Conservation (phyloP, 2,113 vertebrate genomes). For the Anseranas semipalmata region DNA sequence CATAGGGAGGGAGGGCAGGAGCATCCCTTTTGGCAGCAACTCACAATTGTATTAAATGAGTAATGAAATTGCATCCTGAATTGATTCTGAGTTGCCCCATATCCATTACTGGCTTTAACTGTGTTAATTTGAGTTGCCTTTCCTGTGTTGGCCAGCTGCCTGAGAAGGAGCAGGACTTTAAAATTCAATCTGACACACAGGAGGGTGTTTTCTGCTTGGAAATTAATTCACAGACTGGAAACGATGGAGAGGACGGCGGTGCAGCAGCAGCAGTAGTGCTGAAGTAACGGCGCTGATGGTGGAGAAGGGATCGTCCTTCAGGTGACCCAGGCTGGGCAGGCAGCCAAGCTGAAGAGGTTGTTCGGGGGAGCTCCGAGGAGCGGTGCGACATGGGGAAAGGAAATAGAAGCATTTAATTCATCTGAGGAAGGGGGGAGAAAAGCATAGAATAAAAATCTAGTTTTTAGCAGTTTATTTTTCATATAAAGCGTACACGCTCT, state of each 20-base stretch:
- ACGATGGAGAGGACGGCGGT: background rate
- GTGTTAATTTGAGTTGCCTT: background rate
- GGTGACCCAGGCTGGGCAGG: background rate
- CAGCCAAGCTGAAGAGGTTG: background rate
- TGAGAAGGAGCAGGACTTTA: background rate
- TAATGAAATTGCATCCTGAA: background rate
- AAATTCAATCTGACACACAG: background rate
- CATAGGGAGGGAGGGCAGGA: background rate
- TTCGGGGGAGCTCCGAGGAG: background rate
- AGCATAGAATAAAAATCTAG: background rate
- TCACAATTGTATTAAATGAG: background rate
- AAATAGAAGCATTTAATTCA: background rate
- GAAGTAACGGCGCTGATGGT: background rate
- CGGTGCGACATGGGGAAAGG: background rate
- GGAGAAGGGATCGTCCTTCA: background rate
- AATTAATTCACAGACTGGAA: background rate
- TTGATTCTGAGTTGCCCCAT: background rate
- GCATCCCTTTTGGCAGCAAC: background rate
- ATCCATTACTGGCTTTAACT: background rate
- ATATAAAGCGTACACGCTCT: background rate
- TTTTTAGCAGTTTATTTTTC: background rate
- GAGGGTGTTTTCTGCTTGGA: background rate
- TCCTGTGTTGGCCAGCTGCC: background rate
- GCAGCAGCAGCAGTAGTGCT: background rate
- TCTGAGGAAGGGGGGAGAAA: background rate